Base-by-base conservation (phyloP, 2,888 invertebrate species). In the Spodoptera exigua region DNA sequence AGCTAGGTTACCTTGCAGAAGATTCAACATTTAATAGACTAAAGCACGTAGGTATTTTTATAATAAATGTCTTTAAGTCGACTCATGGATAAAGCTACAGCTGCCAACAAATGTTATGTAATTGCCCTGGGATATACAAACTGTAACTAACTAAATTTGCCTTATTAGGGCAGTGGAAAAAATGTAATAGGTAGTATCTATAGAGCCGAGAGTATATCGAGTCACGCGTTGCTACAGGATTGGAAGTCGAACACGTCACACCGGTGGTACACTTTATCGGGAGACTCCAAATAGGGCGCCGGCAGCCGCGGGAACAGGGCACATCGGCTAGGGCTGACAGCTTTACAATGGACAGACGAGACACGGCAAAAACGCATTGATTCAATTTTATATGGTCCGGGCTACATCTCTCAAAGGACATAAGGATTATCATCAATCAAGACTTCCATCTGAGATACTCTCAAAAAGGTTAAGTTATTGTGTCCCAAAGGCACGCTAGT, bases 241-340 rank as follows among this genome's bases (percentile, higher is more conserved):
- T 69, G 80, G 76, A 81, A 76, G 70, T 59, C 35, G 74, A 72
- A 70, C 77, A 75, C 66, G 79, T 80, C 80, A 75, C 75, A 69
- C 64, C 55, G 51, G 65, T 67, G 67, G 66, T 69, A 76, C 66
- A 60, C 78, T 81, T 79, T 82, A 82, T 79, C 78, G 74, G 81
- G 83, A 82, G 61, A 69, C 47, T 51, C 87, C 85, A 78, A 80
- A 83, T 84, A 86, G 63, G 86, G 83, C 64, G 63, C 74, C 70
- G 76, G 68, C 56, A 70, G 64, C 64, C 70, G 59, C 74, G 70
- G 80, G 80, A 80, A 79, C 67, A 16, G 32, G 55, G 43, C 57
- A 40, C 53, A 36, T 34, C 39, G 53, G 55, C 55, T 36, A 70
- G 70, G 70, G 70, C 36, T 70, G 43, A 32, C 44, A 43, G 21